phyloP scores from a whole-genome alignment of 2,888 invertebrate genomes.

The Cyclophora punctaria region DNA sequence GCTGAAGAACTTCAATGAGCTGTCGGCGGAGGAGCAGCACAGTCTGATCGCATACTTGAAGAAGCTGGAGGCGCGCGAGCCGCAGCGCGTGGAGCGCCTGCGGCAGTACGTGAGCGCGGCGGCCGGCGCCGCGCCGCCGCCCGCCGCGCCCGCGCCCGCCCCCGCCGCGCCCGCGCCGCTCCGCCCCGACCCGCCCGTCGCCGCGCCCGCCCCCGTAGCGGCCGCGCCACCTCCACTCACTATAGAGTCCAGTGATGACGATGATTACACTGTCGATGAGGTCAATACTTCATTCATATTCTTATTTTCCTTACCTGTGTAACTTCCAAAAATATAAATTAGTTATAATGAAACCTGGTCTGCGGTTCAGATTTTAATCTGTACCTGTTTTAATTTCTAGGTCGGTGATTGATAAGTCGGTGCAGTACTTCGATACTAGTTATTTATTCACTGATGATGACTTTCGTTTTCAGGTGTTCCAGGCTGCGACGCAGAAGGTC shows the following conservation, averaged over 20 bases:
- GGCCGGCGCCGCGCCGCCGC: constrained; percentile 38
- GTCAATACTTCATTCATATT: constrained; percentile 32
- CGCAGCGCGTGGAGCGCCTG: constrained; percentile 83
- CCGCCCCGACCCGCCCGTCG: constrained; percentile 1
- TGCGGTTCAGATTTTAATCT: no score
- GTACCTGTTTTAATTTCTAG: no score
- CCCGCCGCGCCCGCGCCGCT: constrained; percentile 47
- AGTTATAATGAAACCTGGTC: no score
- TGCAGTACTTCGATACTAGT: no score
- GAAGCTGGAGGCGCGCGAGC: constrained; percentile 85
- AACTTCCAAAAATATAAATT: no score
- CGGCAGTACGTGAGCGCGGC: constrained; percentile 82
- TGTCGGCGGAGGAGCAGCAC: constrained; percentile 87
- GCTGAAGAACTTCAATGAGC: constrained; percentile 84
- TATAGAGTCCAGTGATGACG: constrained; percentile 81
- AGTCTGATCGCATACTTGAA: constrained; percentile 87
- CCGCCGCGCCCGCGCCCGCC: constrained; percentile 86
- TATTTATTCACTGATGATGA: not conserved
- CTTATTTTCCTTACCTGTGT: not conserved
- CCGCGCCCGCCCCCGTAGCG: constrained; percentile 3
- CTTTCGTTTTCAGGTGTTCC: constrained; percentile 69
- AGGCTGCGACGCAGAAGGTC: constrained; percentile 84
- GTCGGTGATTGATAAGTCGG: no score
- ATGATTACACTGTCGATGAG: constrained; percentile 89
- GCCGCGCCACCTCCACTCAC: constrained; percentile 20